Evolutionary conservation across 2,113 vertebrate species (phyloP).

Genomic region (Mionectes macconnelli): DNA sequence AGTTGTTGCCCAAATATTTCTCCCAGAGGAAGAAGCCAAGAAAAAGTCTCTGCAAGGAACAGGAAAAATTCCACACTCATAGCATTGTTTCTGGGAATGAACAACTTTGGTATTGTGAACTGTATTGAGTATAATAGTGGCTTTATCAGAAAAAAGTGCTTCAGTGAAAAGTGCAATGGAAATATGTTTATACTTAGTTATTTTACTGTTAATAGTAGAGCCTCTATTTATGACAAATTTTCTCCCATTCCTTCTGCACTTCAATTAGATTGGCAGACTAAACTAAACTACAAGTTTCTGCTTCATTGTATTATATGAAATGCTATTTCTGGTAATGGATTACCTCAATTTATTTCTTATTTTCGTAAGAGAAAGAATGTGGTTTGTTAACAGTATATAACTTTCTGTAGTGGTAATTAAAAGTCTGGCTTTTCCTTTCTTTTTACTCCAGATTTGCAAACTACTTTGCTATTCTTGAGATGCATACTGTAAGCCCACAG

Average conservation of each 20-base stretch:
- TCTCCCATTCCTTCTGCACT: background rate
- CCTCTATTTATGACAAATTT: background rate
- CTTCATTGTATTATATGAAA: background rate
- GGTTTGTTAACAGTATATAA: background rate
- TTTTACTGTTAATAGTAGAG: background rate
- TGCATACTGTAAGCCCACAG: background rate
- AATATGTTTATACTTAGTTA: background rate
- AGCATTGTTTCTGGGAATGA: background rate
- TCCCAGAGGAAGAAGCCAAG: slow-evolving; percentile 19
- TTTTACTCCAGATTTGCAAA: background rate
- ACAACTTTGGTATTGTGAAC: background rate
- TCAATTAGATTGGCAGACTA: background rate
- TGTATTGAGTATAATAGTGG: background rate
- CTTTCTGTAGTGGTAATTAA: background rate
- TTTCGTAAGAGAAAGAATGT: background rate
- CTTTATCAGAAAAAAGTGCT: slow-evolving; percentile 25
- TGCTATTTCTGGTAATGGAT: background rate
- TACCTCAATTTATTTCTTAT: background rate
- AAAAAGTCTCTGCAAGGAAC: background rate
- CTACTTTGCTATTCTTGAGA: background rate
- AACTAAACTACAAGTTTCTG: background rate
- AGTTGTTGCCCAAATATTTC: slow-evolving; percentile 15
- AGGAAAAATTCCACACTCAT: background rate
- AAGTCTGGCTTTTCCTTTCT: background rate
- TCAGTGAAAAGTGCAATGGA: background rate